Evolutionary conservation across 2,888 invertebrate species (phyloP).

Genomic region (Erebia ligea): DNA sequence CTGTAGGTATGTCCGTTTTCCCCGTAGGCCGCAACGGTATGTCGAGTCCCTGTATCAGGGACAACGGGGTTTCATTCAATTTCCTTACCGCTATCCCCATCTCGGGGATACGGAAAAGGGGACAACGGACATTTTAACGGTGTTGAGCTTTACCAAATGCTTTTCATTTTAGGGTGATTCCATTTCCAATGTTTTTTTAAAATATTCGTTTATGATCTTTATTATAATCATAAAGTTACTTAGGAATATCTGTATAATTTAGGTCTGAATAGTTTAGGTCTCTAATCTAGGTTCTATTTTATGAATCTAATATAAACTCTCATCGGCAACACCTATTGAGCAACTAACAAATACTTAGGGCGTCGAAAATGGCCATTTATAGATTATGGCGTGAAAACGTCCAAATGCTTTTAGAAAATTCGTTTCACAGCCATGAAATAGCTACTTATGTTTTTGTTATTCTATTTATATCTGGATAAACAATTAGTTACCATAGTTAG

Average conservation of each 20-base stretch:
- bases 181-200: neutral
- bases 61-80: no score
- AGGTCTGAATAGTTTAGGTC: neutral
- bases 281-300: constrained; percentile 13
- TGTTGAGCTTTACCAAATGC: no score
- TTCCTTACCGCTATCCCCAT: no score
- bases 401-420: constrained; percentile 8
- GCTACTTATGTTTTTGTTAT: neutral
- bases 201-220: neutral
- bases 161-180: neutral
- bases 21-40: no score
- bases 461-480: neutral
- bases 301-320: constrained; percentile 9
- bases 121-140: no score
- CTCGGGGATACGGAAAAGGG: no score
- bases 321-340: constrained; percentile 7
- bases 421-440: constrained; percentile 23
- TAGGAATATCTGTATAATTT: neutral
- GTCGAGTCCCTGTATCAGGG: no score
- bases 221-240: neutral
- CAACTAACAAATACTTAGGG: constrained; percentile 1
- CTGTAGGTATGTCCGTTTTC: no score
- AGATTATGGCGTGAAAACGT: constrained; percentile 11
- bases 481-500: neutral
- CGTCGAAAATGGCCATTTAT: neutral